Conservation (phyloP, 2,888 invertebrate species). For the Apotomis capreana region DNA sequence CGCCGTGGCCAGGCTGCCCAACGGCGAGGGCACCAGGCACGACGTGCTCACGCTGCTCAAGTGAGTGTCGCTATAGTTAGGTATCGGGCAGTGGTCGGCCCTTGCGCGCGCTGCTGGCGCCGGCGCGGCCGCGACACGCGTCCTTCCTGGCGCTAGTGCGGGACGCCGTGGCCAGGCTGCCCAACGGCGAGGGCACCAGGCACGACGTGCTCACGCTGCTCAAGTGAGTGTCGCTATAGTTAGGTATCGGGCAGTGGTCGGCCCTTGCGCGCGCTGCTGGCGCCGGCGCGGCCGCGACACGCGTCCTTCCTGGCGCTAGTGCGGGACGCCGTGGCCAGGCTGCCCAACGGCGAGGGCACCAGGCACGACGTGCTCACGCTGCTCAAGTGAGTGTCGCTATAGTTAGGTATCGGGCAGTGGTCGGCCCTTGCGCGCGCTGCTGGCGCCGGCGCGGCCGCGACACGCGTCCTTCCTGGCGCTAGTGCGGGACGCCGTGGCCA, state of each 20-base stretch:
- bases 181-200: not conserved
- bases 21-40: constrained; percentile 9
- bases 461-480: not conserved
- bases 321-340: not conserved
- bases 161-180: not conserved
- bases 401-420: not conserved
- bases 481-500: not conserved
- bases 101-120: not conserved
- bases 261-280: not conserved
- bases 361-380: not conserved
- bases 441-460: not conserved
- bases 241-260: not conserved
- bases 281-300: not conserved
- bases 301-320: not conserved
- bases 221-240: not conserved
- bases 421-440: not conserved
- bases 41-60: not conserved
- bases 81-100: not conserved
- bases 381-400: not conserved
- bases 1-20: constrained; percentile 11
- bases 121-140: not conserved
- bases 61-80: not conserved
- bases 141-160: not conserved
- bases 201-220: not conserved
- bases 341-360: not conserved